Conservation (phyloP, 2,888 invertebrate species). For the Aethes cnicana region DNA sequence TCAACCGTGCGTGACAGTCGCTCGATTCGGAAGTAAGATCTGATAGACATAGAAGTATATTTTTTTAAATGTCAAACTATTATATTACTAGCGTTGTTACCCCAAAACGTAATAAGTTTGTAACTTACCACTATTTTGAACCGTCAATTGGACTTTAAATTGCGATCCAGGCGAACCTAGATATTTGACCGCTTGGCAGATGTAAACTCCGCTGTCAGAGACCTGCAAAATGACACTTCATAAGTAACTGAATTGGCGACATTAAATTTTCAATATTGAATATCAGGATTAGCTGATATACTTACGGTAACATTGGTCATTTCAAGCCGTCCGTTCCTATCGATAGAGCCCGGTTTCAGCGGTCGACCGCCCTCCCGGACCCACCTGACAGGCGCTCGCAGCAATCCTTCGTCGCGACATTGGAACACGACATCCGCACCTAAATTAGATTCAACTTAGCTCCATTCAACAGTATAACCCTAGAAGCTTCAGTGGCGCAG, state of each 20-base stretch:
- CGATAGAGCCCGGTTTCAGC: constrained; percentile 89
- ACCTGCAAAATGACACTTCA: constrained; percentile 61
- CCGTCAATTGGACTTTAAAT: constrained; percentile 86
- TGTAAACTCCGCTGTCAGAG: constrained; percentile 90
- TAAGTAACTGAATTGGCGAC: not conserved
- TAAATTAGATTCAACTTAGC: constrained; percentile 51
- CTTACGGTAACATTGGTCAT: constrained; percentile 89
- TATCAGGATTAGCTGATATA: too few species aligned
- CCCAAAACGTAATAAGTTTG: not conserved
- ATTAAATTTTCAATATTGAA: too few species aligned
- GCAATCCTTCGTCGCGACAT: constrained; percentile 94
- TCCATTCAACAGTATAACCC: not conserved
- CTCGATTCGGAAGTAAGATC: too few species aligned
- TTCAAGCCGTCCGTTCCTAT: constrained; percentile 90
- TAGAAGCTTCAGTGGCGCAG: not conserved
- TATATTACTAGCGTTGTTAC: too few species aligned
- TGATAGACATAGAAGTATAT: too few species aligned
- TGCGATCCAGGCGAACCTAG: constrained; percentile 85
- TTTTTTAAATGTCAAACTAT: too few species aligned
- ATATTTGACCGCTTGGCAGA: constrained; percentile 90
- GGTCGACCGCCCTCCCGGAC: constrained; percentile 86
- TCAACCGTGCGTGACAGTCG: too few species aligned
- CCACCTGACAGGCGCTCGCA: constrained; percentile 89
- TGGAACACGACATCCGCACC: constrained; percentile 96
- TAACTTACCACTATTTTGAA: constrained; percentile 88